A percentile compares a stretch with the other conserved stretches of the same genome.
Conservation (phyloP, 2,113 vertebrate species). For the Anhinga rufa region DNA sequence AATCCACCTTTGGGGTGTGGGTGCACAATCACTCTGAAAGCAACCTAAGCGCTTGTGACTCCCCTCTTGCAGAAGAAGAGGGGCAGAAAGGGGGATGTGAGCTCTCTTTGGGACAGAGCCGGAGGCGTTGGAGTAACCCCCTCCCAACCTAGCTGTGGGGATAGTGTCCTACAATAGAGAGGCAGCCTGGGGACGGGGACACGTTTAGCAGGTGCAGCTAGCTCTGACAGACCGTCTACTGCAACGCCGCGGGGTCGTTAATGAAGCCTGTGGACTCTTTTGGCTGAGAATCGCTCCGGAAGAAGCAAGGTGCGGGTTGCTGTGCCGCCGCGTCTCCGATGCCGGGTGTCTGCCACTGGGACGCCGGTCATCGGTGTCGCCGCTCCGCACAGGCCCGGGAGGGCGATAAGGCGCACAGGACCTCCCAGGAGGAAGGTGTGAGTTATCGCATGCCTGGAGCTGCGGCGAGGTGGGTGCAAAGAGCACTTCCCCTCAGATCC, state of each 20-base stretch:
- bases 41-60: not conserved
- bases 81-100: not conserved
- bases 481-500: not conserved
- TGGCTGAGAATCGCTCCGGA: not conserved
- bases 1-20: not conserved
- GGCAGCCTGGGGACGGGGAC: not conserved
- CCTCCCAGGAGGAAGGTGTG: not conserved
- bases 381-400: not conserved
- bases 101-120: not conserved
- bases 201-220: not conserved
- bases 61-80: not conserved
- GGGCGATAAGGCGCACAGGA: not conserved
- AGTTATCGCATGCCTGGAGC: not conserved
- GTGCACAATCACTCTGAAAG: not conserved
- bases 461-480: not conserved
- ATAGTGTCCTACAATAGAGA: not conserved
- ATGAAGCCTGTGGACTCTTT: not conserved
- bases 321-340: not conserved
- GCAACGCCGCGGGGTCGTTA: rapidly evolving
- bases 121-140: not conserved
- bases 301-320: not conserved
- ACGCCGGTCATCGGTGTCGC: not conserved
- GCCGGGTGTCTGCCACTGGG: not conserved
- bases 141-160: not conserved
- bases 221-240: not conserved